phyloP scores from a whole-genome alignment of 2,797 vertebrate species.

The Periparus ater region DNA sequence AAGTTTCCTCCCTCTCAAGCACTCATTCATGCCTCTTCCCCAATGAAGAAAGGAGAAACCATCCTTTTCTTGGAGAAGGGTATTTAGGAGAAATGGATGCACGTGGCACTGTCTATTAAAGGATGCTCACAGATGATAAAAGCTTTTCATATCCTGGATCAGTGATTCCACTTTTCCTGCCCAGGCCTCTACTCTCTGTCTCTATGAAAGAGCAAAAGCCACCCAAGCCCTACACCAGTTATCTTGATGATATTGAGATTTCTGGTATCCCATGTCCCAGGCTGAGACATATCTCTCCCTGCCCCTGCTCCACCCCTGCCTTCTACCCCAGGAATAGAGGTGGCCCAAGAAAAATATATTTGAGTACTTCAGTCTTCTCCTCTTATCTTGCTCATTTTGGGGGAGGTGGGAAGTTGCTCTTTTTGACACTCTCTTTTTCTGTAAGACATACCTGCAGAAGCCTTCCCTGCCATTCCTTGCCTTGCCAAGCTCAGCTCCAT shows the following conservation, averaged over 20 bases:
- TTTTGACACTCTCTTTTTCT: not conserved
- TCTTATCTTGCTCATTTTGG: not conserved
- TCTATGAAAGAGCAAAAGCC: not conserved
- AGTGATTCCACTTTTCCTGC: not conserved
- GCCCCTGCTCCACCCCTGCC: fast-evolving
- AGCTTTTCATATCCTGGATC: not conserved
- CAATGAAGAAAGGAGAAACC: not conserved
- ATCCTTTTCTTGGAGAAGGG: not conserved
- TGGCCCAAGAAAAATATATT: not conserved
- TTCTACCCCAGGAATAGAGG: not conserved
- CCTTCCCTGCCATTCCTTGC: not conserved
- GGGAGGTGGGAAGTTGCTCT: too few relatives aligned
- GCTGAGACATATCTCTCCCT: not conserved
- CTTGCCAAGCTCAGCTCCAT: not conserved
- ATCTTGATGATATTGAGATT: not conserved
- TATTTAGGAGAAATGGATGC: not conserved
- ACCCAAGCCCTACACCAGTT: not conserved
- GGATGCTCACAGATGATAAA: not conserved
- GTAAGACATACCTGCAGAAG: not conserved
- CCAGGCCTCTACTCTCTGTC: not conserved
- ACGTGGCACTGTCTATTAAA: fast-evolving
- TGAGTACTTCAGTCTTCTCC: not conserved
- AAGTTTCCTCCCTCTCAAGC: not conserved
- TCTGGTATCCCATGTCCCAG: not conserved
- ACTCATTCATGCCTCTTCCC: not conserved